Evolutionary conservation across 2,113 vertebrate genomes (phyloP).

Genomic region (Muntiacus muntjak): DNA sequence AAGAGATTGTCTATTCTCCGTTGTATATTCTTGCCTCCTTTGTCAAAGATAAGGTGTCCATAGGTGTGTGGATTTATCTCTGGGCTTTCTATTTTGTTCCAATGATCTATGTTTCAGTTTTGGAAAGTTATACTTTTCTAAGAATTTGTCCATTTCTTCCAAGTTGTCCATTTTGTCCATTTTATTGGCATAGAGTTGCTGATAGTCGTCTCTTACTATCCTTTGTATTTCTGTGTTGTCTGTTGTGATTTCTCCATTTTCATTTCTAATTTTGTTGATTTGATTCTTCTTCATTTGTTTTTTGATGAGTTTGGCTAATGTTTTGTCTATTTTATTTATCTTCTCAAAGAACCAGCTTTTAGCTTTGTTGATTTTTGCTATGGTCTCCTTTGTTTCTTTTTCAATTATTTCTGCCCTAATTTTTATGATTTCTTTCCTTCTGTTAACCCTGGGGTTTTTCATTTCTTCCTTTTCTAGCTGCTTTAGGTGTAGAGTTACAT

Average conservation of each 20-base stretch:
- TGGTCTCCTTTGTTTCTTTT: not conserved
- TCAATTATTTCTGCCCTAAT: not conserved
- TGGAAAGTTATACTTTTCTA: not conserved
- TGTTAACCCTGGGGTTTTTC: not conserved
- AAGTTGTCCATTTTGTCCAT: not conserved
- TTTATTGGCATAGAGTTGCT: not conserved
- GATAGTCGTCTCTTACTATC: not conserved
- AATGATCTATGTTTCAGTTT: not conserved
- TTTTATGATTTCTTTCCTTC: not conserved
- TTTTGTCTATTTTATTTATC: not conserved
- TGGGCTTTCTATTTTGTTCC: too few relatives aligned
- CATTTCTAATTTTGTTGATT: not conserved
- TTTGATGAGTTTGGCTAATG: not conserved
- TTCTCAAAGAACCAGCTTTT: not conserved
- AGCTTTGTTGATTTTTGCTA: not conserved
- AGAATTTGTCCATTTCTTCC: not conserved
- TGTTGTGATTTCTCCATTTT: not conserved
- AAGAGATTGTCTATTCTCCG: too few relatives aligned
- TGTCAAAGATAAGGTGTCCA: too few relatives aligned
- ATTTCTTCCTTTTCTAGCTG: not conserved
- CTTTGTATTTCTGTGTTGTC: not conserved
- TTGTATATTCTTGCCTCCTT: too few relatives aligned
- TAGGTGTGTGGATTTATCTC: too few relatives aligned
- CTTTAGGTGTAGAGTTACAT: not conserved
- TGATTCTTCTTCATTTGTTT: not conserved